These are phyloP conservation scores for Naja naja DNA, from an alignment of 2,113 vertebrate genomes.

Conservation along the genomic window DNA sequence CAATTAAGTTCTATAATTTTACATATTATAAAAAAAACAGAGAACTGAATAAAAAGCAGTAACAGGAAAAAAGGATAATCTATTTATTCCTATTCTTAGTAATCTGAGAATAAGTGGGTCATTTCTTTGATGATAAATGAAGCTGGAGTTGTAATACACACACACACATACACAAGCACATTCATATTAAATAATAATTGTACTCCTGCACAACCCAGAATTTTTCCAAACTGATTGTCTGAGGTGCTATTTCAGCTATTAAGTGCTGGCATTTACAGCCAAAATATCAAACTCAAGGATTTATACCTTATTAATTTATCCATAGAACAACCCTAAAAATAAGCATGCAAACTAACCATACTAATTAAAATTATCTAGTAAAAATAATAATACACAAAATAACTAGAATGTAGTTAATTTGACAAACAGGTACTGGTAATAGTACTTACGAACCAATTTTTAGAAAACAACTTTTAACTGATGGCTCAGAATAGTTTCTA, in stretches of 20 bases:
- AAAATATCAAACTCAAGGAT: neutral
- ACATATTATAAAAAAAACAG: neutral
- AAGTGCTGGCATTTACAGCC: neutral
- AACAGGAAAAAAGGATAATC: neutral
- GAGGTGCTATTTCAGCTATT: neutral
- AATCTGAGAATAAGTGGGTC: neutral
- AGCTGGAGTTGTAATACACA: neutral
- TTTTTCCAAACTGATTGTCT: neutral
- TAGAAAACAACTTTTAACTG: neutral
- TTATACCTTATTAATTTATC: neutral
- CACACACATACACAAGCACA: neutral
- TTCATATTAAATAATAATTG: neutral
- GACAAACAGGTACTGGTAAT: neutral
- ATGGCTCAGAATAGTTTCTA: neutral
- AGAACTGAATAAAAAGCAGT: neutral
- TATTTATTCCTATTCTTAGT: neutral
- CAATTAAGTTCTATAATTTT: neutral
- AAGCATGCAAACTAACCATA: neutral
- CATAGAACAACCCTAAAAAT: neutral
- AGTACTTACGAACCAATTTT: neutral
- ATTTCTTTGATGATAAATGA: neutral
- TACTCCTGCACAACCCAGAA: neutral
- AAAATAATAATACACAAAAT: neutral
- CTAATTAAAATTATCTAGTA: neutral
- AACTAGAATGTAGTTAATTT: neutral